phyloP scores from a whole-genome alignment of 64 coral and sea anemone species.

The Montipora foliosa region DNA sequence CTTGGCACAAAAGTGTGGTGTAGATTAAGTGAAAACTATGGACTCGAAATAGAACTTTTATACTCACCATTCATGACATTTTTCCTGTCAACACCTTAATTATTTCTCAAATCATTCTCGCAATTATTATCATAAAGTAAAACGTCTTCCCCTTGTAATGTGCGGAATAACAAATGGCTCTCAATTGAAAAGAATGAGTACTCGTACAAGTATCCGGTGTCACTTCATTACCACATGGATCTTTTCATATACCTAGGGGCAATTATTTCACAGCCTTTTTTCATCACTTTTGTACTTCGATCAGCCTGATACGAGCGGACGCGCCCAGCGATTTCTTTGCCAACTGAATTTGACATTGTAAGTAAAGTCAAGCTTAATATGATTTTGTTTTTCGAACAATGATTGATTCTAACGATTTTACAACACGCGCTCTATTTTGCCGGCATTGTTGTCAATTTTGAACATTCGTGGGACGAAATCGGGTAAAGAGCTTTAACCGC shows the following conservation, averaged over 20 bases:
- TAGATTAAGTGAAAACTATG: not conserved
- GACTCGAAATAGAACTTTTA: not conserved
- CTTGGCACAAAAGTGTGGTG: not conserved
- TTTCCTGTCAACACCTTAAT: slow-evolving; percentile 26
- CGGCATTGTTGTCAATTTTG: not conserved
- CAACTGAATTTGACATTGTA: not conserved
- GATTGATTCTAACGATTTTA: not conserved
- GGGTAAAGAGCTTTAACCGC: slow-evolving; percentile 18
- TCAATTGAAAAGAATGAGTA: slow-evolving; percentile 23
- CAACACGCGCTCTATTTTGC: not conserved
- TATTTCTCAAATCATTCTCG: slow-evolving; percentile 5
- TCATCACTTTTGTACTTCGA: not conserved
- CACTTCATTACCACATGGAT: slow-evolving; percentile 3
- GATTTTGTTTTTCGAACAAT: not conserved
- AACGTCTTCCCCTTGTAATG: slow-evolving; percentile 2
- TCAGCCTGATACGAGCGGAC: not conserved
- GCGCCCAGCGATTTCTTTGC: not conserved
- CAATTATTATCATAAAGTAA: slow-evolving; percentile 37
- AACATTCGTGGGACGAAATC: not conserved
- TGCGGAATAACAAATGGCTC: not conserved
- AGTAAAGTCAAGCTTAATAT: not conserved
- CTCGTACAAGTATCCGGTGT: not conserved
- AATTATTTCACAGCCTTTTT: slow-evolving; percentile 25
- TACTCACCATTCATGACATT: not conserved
- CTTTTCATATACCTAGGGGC: not conserved